These are phyloP conservation scores for Melopsittacus undulatus DNA, from an alignment of 2,797 vertebrate species.

Conservation along the genomic window DNA sequence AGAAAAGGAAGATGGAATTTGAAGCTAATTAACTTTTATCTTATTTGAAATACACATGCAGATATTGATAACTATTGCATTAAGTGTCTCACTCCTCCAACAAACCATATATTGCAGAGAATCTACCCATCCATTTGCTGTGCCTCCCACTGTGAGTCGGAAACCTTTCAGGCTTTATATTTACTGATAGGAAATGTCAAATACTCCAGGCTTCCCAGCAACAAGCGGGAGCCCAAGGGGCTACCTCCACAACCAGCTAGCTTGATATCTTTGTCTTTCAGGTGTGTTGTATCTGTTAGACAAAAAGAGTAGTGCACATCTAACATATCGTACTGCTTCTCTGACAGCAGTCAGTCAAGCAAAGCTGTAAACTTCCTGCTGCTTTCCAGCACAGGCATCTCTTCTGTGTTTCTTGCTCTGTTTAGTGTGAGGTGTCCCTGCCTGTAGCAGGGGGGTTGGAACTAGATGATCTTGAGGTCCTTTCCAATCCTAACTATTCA, in stretches of 20 bases:
- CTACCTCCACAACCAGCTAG: background rate
- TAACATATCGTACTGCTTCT: fast-evolving
- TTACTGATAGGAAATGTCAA: conserved; percentile 7
- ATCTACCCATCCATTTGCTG: fast-evolving
- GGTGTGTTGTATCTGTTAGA: fast-evolving
- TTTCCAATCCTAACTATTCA: too few species aligned
- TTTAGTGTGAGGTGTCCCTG: too few species aligned
- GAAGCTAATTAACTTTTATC: conserved; percentile 40
- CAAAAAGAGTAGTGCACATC: fast-evolving
- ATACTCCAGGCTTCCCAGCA: background rate
- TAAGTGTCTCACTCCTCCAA: background rate
- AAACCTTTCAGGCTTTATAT: background rate
- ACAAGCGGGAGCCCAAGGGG: background rate
- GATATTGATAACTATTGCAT: background rate
- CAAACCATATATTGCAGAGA: background rate
- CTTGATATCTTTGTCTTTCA: conserved; percentile 13
- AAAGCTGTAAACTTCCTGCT: background rate
- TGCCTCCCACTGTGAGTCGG: background rate
- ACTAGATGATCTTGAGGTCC: too few species aligned
- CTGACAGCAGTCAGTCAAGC: fast-evolving
- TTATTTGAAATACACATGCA: background rate
- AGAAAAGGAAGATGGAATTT: background rate
- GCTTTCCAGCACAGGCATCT: background rate
- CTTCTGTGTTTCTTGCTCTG: background rate
- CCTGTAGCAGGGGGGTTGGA: too few species aligned